Evolutionary conservation across 2,113 vertebrate species (phyloP).

Genomic region (Solea solea): DNA sequence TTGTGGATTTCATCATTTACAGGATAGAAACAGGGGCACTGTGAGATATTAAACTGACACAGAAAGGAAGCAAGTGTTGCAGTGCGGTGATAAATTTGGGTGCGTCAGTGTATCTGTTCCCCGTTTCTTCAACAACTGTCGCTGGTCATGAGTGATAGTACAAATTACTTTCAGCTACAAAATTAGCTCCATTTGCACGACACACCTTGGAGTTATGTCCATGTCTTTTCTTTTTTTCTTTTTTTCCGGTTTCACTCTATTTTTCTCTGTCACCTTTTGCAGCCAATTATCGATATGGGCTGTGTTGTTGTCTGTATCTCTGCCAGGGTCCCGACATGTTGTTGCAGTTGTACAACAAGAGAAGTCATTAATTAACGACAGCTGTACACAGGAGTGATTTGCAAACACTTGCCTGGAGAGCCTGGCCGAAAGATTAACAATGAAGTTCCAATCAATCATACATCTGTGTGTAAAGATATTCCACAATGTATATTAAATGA

Average conservation of each 20-base stretch:
- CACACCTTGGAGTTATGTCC: constrained; percentile 68
- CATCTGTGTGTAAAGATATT: constrained; percentile 18
- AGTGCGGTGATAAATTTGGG: constrained; percentile 71
- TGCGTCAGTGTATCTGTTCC: constrained; percentile 55
- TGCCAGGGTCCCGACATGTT: constrained; percentile 57
- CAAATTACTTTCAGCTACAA: constrained; percentile 76
- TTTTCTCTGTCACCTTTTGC: constrained; percentile 71
- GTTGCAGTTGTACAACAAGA: constrained; percentile 44
- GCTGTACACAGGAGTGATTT: constrained; percentile 23
- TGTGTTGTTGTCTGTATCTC: constrained; percentile 40
- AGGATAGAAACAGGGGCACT: constrained; percentile 38
- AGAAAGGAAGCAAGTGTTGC: constrained; percentile 30
- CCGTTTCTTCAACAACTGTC: constrained; percentile 67
- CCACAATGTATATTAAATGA: constrained; percentile 12
- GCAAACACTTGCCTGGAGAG: neutral
- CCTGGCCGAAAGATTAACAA: constrained; percentile 35
- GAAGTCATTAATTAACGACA: constrained; percentile 62
- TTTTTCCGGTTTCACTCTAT: constrained; percentile 40
- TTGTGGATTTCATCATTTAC: neutral
- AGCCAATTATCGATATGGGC: constrained; percentile 74
- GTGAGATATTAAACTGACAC: constrained; percentile 28
- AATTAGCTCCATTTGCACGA: constrained; percentile 69
- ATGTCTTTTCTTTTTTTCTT: constrained; percentile 45
- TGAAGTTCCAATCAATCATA: constrained; percentile 32
- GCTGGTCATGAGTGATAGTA: constrained; percentile 67